Evolutionary conservation across 2,113 vertebrate genomes (phyloP).

Genomic region (Octodon degus): DNA sequence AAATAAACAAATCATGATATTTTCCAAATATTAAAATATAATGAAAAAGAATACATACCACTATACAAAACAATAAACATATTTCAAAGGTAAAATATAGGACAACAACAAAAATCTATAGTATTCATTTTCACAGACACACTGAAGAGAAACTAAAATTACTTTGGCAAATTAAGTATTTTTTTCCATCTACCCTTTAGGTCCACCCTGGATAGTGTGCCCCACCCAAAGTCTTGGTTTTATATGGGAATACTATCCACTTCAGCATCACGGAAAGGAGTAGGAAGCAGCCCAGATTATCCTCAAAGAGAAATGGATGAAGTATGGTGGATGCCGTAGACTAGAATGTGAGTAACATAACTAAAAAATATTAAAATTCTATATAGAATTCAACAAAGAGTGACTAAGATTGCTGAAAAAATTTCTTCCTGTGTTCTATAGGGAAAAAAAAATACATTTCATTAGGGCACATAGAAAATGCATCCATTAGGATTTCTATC

Average conservation of each 20-base stretch:
- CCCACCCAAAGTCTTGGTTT: not conserved
- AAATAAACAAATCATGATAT: not conserved
- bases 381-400: not conserved
- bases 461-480: not conserved
- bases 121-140: not conserved
- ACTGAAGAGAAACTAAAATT: not conserved
- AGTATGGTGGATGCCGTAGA: not conserved
- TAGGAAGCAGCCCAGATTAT: not conserved
- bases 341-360: not conserved
- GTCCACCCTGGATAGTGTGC: not conserved
- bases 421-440: not conserved
- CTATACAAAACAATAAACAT: not conserved
- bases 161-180: not conserved
- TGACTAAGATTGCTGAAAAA: not conserved
- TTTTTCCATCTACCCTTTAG: not conserved
- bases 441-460: not conserved
- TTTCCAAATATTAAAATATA: not conserved
- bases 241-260: not conserved
- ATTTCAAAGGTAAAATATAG: not conserved
- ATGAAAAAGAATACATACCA: not conserved
- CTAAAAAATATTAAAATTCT: not conserved
- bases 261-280: accelerated
- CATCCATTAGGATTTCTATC: too few relatives aligned
- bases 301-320: not conserved
- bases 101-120: not conserved